Base-by-base conservation (phyloP, 2,797 vertebrate species). In the Girardinus metallicus region DNA sequence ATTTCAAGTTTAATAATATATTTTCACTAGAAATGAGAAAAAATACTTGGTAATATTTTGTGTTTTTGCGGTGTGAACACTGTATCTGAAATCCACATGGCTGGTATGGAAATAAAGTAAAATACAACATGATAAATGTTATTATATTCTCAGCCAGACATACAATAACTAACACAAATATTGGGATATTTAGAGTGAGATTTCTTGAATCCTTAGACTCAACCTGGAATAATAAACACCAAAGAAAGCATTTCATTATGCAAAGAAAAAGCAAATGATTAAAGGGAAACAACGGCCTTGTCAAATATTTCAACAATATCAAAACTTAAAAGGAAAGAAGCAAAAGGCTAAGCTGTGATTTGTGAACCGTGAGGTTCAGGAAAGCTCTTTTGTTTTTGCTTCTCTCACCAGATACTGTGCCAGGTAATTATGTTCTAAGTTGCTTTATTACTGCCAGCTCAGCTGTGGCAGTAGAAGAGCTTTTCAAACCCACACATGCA, bases 371-470 rank as follows among this genome's bases (percentile, higher is more conserved):
- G 26, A 44, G 13, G 68, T 71, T 44, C 68, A 71, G 26, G 29
- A 71, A 16, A 29, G 26, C 23, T 29, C 68, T n/a, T 36, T n/a
- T 44, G 26, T 26, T n/a, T n/a, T 44, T n/a, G 8, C 66, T 44
- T n/a, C 26, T 13, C 41, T 44, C 41, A 44, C 41, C 12, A 71
- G 26, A 71, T 46, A 44, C 68, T 71, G 12, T 71, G 68, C 68
- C 41, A 44, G 26, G 41, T 71, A 71, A 44, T 71, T 44, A 16
- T 5, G 13, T 71, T 44, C 26, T 44, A 71, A 44, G 41, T 44
- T 71, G 41, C 12, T 71, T 71, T 46, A 44, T 71, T 44, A 16
- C 68, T 44, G 41, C 68, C 68, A 44, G 68, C 64, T 68, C 64
- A 68, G 41, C 68, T 71, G 68, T 2, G 46, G 26, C 12, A 44